These are phyloP conservation scores for Callyntrura guangdongensis DNA, from an alignment of 2,888 invertebrate genomes.

Conservation along the genomic window DNA sequence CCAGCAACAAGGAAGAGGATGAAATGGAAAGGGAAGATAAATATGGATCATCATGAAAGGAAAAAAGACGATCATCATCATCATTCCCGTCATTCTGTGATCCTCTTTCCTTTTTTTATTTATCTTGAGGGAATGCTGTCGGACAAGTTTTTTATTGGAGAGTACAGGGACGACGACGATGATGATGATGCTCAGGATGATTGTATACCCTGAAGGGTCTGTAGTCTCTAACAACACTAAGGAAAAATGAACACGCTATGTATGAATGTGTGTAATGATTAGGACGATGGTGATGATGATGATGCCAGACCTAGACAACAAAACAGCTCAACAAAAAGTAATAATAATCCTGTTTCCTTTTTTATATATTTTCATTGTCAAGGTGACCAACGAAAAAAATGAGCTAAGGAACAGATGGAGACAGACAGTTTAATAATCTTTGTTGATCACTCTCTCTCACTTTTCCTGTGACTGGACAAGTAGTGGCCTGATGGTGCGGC, in stretches of 20 bases:
- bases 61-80: neutral
- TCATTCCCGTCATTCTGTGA: neutral
- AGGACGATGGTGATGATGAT: neutral
- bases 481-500: too few relatives aligned
- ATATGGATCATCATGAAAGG: neutral
- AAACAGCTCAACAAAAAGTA: neutral
- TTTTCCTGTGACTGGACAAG: slow-evolving; percentile 20
- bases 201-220: slow-evolving; percentile 56
- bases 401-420: slow-evolving; percentile 1
- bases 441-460: neutral
- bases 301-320: slow-evolving; percentile 69
- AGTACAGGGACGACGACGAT: slow-evolving; percentile 12
- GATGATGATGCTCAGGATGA: neutral
- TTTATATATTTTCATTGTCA: slow-evolving; percentile 63
- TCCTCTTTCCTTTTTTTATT: slow-evolving; percentile 2
- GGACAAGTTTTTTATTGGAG: slow-evolving; percentile 65
- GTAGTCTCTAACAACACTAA: neutral
- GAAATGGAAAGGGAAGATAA: slow-evolving; percentile 50
- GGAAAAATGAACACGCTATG: neutral
- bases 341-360: slow-evolving; percentile 46
- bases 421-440: slow-evolving; percentile 40
- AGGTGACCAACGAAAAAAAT: slow-evolving; percentile 64
- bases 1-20: slow-evolving; percentile 14
- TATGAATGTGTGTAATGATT: too few relatives aligned
- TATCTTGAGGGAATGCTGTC: slow-evolving; percentile 69